A percentile compares a stretch with the other conserved stretches of the same genome.
Evolutionary conservation across 1,140 invertebrate genomes (phyloP).

Genomic region (Neodiprion lecontei): DNA sequence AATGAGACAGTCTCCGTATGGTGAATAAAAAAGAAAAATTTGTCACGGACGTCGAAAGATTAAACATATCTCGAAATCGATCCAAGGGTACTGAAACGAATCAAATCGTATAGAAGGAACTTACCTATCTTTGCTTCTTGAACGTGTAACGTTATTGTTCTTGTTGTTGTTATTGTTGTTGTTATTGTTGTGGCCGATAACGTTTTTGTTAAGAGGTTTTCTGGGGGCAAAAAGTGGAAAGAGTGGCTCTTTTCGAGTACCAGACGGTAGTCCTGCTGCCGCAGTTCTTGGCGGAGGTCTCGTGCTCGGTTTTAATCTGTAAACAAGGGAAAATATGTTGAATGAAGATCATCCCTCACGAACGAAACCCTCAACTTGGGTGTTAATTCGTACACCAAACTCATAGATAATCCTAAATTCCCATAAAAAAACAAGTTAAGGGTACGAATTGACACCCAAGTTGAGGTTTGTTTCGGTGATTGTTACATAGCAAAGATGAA

Average conservation of each 20-base stretch:
- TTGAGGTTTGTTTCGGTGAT: too few relatives aligned
- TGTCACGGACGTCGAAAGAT: too few relatives aligned
- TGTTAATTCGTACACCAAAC: too few relatives aligned
- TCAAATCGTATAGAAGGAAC: neutral
- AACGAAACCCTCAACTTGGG: too few relatives aligned
- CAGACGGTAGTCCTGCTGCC: conserved; percentile 10
- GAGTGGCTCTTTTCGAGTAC: conserved; percentile 35
- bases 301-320: conserved; percentile 27
- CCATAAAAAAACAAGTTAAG: too few relatives aligned
- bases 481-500: too few relatives aligned
- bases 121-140: neutral
- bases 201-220: conserved; percentile 15
- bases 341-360: neutral
- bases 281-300: conserved; percentile 23
- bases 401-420: too few relatives aligned
- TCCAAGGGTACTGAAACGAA: neutral
- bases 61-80: too few relatives aligned
- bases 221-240: conserved; percentile 36
- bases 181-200: neutral
- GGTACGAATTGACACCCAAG: too few relatives aligned
- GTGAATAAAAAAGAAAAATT: too few relatives aligned
- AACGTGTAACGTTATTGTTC: neutral
- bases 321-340: conserved; percentile 22
- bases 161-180: neutral
- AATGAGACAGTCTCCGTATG: too few relatives aligned